Evolutionary conservation across 2,888 invertebrate species (phyloP).

Genomic region (Drosophila colorata): DNA sequence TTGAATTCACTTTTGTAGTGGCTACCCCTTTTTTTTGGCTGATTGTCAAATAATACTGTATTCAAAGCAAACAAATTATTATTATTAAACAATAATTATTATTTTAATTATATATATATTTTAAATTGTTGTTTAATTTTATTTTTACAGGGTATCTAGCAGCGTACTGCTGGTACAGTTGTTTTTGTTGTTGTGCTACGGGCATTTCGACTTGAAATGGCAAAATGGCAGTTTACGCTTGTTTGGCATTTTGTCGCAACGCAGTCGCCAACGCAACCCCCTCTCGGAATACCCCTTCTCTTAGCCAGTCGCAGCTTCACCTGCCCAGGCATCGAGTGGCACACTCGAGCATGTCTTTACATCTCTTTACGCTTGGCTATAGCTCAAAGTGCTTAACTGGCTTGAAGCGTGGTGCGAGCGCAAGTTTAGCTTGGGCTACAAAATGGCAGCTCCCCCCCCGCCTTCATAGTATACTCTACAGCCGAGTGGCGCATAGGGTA

Average conservation of each 20-base stretch:
- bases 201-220: constrained; percentile 59
- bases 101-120: no score
- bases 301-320: constrained; percentile 18
- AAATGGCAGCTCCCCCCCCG: constrained; percentile 51
- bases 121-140: no score
- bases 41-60: no score
- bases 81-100: no score
- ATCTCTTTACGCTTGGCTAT: constrained; percentile 78
- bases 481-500: neutral
- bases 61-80: no score
- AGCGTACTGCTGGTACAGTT: neutral
- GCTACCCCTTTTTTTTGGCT: no score
- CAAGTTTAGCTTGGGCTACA: constrained; percentile 18
- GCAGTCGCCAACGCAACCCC: constrained; percentile 17
- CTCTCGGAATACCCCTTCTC: neutral
- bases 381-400: constrained; percentile 58
- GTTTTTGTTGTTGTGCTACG: constrained; percentile 27
- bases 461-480: constrained; percentile 6
- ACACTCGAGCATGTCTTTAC: constrained; percentile 77
- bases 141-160: constrained; percentile 17
- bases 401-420: constrained; percentile 1
- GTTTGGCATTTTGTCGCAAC: constrained; percentile 72
- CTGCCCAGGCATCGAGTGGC: constrained; percentile 73
- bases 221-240: constrained; percentile 79
- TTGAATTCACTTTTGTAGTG: no score